A percentile compares a stretch with the other conserved stretches of the same genome.
These are phyloP conservation scores for Parauchenoglanis ngamensis DNA, from an alignment of 2,797 vertebrate species.

Conservation along the genomic window DNA sequence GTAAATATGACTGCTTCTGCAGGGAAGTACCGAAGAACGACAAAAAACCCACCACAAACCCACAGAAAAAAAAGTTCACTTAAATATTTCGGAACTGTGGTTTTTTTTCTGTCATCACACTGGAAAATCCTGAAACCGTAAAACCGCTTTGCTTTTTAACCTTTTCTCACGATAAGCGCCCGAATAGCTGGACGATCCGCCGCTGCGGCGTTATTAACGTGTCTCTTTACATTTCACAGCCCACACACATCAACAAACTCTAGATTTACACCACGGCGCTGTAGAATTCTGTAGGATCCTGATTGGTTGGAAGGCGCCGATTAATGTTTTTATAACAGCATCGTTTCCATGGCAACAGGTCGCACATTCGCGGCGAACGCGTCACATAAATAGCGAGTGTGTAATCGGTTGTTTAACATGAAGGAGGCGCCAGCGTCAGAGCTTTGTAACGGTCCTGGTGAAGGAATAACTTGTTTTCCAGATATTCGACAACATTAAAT, in stretches of 20 bases:
- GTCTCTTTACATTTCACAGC: not conserved
- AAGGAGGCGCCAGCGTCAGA: not conserved
- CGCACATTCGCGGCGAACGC: not conserved
- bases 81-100: not conserved
- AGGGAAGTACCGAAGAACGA: not conserved
- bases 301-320: not conserved
- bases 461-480: not conserved
- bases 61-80: not conserved
- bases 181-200: not conserved
- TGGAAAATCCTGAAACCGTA: not conserved
- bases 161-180: not conserved
- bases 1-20: constrained; percentile 37
- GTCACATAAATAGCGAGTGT: not conserved
- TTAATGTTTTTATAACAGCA: not conserved
- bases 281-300: not conserved
- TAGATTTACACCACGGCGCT: not conserved
- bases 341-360: not conserved
- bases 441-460: not conserved
- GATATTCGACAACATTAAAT: not conserved
- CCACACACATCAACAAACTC: not conserved
- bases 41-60: not conserved
- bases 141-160: not conserved
- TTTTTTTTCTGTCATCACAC: not conserved
- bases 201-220: too few species aligned
- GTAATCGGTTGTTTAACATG: not conserved